A percentile compares a stretch with the other conserved stretches of the same genome.
phyloP scores from a whole-genome alignment of 2,797 vertebrate species.

The Parotocinclus haroldoi region DNA sequence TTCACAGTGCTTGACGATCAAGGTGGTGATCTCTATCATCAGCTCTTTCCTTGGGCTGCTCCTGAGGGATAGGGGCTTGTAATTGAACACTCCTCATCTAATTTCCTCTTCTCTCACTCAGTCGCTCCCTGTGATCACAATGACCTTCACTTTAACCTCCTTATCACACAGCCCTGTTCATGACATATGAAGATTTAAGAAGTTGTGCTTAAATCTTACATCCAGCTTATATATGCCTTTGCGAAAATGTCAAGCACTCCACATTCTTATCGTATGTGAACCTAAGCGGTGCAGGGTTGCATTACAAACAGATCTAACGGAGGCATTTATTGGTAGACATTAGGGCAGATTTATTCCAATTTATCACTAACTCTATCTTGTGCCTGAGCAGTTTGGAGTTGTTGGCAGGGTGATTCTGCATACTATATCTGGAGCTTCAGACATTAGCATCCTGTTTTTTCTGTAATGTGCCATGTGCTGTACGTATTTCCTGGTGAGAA shows the following conservation, averaged over 20 bases:
- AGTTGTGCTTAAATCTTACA: not conserved
- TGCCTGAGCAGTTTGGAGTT: conserved; percentile 29
- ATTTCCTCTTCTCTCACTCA: conserved; percentile 30
- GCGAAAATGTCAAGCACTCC: no score
- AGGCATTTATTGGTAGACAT: conserved; percentile 29
- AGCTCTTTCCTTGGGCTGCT: conserved; percentile 34
- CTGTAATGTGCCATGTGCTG: conserved; percentile 43
- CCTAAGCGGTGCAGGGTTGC: no score
- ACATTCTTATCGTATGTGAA: no score
- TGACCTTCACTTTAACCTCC: conserved; percentile 43
- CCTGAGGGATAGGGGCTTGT: conserved; percentile 41
- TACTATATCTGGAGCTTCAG: conserved; percentile 38
- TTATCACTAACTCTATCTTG: conserved; percentile 14
- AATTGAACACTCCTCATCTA: conserved; percentile 50
- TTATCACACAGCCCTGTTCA: not conserved
- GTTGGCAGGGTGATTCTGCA: conserved; percentile 29
- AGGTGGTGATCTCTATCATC: conserved; percentile 50
- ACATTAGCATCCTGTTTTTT: conserved; percentile 40
- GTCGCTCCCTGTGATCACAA: conserved; percentile 39
- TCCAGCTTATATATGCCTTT: not conserved
- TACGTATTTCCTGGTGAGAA: conserved; percentile 37
- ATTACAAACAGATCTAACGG: not conserved
- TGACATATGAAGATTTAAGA: not conserved
- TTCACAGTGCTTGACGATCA: conserved; percentile 56
- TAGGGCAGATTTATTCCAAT: conserved; percentile 12